These are phyloP conservation scores for Capreolus pygargus DNA, from an alignment of 2,113 vertebrate species.

Conservation along the genomic window DNA sequence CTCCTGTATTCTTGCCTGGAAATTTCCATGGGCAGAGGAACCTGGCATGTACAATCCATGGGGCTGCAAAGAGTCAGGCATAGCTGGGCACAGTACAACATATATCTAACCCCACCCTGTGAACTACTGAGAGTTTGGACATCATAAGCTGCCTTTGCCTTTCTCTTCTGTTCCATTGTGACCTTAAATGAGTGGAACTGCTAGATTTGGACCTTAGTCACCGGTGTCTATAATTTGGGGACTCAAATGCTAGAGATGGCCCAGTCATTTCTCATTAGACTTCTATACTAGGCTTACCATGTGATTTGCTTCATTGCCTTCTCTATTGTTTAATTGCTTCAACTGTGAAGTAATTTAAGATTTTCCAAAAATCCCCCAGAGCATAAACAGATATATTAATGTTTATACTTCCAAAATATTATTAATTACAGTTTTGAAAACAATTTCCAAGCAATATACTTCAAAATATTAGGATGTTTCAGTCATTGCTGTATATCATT, in stretches of 20 bases:
- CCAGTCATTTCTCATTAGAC: background rate
- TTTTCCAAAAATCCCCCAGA: constrained; percentile 18
- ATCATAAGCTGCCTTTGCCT: background rate
- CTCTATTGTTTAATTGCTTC: background rate
- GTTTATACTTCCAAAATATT: constrained; percentile 13
- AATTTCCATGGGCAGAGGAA: background rate
- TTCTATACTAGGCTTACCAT: background rate
- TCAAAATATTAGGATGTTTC: constrained; percentile 12
- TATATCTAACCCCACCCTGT: background rate
- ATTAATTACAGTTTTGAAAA: constrained; percentile 48
- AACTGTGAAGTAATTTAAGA: constrained; percentile 33
- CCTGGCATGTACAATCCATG: background rate
- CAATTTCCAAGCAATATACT: constrained; percentile 9
- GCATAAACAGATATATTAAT: constrained; percentile 29
- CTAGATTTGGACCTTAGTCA: background rate
- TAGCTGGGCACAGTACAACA: background rate
- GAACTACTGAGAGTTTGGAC: background rate
- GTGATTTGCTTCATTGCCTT: background rate
- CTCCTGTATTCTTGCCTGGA: background rate
- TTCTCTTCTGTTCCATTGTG: background rate
- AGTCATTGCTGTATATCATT: background rate
- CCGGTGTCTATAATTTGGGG: background rate
- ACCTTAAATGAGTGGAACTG: background rate
- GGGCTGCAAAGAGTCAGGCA: background rate
- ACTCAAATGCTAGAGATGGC: background rate